Evolutionary conservation across 2,797 vertebrate genomes (phyloP).

Genomic region (Psittacula echo): DNA sequence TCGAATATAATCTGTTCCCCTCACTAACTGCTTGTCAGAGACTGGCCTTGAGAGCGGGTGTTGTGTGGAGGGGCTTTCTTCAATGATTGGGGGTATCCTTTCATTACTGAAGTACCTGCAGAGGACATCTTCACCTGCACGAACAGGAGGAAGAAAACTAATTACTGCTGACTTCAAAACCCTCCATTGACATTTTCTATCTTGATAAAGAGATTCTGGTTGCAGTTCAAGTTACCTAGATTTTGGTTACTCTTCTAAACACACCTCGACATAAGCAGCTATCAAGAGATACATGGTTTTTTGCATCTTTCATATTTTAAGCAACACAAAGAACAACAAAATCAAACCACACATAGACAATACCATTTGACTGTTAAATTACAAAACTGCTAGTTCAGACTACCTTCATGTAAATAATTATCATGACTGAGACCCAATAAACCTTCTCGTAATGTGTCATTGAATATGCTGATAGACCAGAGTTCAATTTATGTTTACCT

Average conservation of each 20-base stretch:
- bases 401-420: neutral
- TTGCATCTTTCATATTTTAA: neutral
- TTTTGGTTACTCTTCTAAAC: neutral
- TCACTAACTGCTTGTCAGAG: constrained; percentile 81
- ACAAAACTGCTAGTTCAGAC: neutral
- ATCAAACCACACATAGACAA: neutral
- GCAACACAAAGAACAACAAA: neutral
- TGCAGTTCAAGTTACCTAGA: neutral
- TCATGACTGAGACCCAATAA: neutral
- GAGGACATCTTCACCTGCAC: constrained; percentile 82
- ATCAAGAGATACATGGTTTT: neutral
- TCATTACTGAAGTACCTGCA: constrained; percentile 93
- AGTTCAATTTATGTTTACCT: neutral
- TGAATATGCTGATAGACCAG: neutral
- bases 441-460: accelerated
- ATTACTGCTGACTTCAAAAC: neutral
- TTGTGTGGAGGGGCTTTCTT: constrained; percentile 81
- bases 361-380: neutral
- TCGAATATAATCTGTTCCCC: constrained; percentile 90
- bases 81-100: constrained; percentile 87
- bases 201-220: neutral
- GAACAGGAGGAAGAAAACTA: neutral
- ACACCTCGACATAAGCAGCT: neutral
- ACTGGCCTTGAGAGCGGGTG: constrained; percentile 82
- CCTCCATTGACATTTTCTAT: neutral